These are phyloP conservation scores for Pemphredon lugubris DNA, from an alignment of 2,888 invertebrate genomes.

Conservation along the genomic window DNA sequence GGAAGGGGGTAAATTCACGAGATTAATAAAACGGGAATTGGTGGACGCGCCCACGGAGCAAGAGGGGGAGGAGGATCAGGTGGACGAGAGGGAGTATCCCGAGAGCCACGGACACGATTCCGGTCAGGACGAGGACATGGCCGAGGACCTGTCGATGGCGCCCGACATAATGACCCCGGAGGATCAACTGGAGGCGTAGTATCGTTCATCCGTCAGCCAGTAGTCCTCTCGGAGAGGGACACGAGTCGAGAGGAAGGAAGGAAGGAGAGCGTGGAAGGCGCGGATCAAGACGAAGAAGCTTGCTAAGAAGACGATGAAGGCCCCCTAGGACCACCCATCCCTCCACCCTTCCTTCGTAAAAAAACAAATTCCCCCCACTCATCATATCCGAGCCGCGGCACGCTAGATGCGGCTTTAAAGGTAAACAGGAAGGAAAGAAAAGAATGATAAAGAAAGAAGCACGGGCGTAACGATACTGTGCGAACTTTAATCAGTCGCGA, in stretches of 20 bases:
- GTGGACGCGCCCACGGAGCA: constrained; percentile 75
- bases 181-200: constrained; percentile 80
- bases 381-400: constrained; percentile 63
- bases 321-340: constrained; percentile 57
- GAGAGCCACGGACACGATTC: constrained; percentile 78
- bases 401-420: constrained; percentile 48
- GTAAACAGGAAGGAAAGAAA: constrained; percentile 17
- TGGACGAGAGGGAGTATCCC: constrained; percentile 76
- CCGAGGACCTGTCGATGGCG: constrained; percentile 79
- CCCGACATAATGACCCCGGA: constrained; percentile 78
- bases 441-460: constrained; percentile 17
- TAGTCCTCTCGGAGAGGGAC: constrained; percentile 33
- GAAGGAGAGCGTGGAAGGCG: neutral
- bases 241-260: neutral
- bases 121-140: constrained; percentile 78
- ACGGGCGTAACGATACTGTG: constrained; percentile 11
- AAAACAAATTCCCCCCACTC: constrained; percentile 49
- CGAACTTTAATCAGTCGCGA: too few species aligned
- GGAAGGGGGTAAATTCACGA: constrained; percentile 79
- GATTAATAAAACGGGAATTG: constrained; percentile 80
- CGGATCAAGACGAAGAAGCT: neutral
- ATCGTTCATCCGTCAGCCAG: constrained; percentile 53
- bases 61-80: constrained; percentile 73
- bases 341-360: constrained; percentile 59
- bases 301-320: constrained; percentile 51